Evolutionary conservation across 2,113 vertebrate species (phyloP).

Genomic region (Holacanthus passer): DNA sequence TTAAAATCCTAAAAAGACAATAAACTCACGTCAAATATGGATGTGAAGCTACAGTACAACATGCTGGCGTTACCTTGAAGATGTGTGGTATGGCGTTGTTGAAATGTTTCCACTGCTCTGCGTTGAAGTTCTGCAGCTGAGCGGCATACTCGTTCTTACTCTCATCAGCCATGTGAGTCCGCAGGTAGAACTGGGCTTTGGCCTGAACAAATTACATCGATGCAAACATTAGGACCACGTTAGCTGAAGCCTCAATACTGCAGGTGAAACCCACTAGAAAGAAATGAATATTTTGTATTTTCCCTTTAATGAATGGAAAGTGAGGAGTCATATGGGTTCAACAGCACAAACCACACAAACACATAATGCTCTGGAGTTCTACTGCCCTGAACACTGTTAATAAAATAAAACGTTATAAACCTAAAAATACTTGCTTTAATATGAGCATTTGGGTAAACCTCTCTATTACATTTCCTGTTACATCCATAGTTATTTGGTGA

Average conservation of each 20-base stretch:
- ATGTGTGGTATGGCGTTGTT: constrained; percentile 95
- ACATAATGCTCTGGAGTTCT: neutral
- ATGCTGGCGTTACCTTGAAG: constrained; percentile 90
- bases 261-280: neutral
- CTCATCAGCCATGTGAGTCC: constrained; percentile 96
- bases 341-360: neutral
- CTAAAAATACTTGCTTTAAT: neutral
- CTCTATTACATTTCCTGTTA: neutral
- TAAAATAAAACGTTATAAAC: neutral
- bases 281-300: neutral
- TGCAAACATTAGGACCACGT: neutral
- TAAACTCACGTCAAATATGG: neutral
- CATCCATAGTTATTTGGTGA: neutral
- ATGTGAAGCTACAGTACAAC: neutral
- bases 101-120: constrained; percentile 97
- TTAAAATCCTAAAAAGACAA: neutral
- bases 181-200: constrained; percentile 94
- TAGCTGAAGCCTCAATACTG: neutral
- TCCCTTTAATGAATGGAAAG: neutral
- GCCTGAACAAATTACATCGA: constrained; percentile 82
- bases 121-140: constrained; percentile 96
- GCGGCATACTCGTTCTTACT: constrained; percentile 99
- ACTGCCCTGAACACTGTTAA: neutral
- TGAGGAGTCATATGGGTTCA: neutral
- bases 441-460: neutral